Conservation (phyloP, 2,888 invertebrate species). For the Chesias legatella region DNA sequence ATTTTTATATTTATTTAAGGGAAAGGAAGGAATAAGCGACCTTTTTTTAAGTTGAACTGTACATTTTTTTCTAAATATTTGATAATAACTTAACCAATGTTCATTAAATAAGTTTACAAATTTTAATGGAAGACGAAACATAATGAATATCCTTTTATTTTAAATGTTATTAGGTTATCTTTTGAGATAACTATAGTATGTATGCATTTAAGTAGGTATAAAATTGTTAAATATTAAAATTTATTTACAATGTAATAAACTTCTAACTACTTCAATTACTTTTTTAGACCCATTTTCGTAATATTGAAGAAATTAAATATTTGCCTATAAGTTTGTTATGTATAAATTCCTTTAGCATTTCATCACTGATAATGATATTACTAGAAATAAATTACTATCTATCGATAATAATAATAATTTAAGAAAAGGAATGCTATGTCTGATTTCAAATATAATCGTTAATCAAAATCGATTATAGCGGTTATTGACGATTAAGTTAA, state of each 20-base stretch:
- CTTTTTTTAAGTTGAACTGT: too few species aligned
- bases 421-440: too few species aligned
- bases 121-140: slow-evolving; percentile 63
- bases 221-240: slow-evolving; percentile 60
- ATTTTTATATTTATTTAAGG: too few species aligned
- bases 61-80: neutral
- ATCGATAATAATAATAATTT: neutral
- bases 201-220: slow-evolving; percentile 54
- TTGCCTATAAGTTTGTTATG: neutral
- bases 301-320: neutral
- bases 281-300: slow-evolving; percentile 6
- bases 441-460: too few species aligned
- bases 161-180: slow-evolving; percentile 29
- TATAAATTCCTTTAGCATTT: too few species aligned
- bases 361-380: neutral
- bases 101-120: slow-evolving; percentile 28
- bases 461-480: too few species aligned
- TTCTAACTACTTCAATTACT: slow-evolving; percentile 50
- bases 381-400: neutral
- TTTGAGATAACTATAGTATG: slow-evolving; percentile 42
- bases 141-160: slow-evolving; percentile 33
- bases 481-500: too few species aligned
- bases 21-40: too few species aligned
- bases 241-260: slow-evolving; percentile 58
- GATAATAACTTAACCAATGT: slow-evolving; percentile 15